These are phyloP conservation scores for Tokudaia muenninki DNA, from an alignment of 2,797 vertebrate genomes.

Conservation along the genomic window DNA sequence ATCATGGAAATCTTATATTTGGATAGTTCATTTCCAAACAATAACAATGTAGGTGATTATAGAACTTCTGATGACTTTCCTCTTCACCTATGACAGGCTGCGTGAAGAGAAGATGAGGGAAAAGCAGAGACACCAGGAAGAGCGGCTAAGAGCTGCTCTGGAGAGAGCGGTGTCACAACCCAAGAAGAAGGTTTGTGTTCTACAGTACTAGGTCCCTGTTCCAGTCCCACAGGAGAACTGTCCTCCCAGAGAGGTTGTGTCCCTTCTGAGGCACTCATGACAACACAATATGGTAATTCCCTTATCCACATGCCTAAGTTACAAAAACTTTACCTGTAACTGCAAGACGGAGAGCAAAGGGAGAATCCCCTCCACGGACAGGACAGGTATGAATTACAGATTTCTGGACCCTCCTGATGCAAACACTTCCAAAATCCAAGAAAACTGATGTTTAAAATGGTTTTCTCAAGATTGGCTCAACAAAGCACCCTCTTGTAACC, in stretches of 20 bases:
- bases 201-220: not conserved
- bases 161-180: slow-evolving; percentile 84
- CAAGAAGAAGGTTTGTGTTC: slow-evolving; percentile 86
- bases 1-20: not conserved
- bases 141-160: slow-evolving; percentile 82
- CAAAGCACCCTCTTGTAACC: not conserved
- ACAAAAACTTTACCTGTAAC: slow-evolving; percentile 45
- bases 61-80: slow-evolving; percentile 24
- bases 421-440: not conserved
- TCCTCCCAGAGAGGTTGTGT: not conserved
- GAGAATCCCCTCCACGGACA: not conserved
- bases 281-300: not conserved
- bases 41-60: not conserved
- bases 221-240: not conserved
- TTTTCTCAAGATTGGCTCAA: slow-evolving; percentile 11
- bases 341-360: not conserved
- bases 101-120: slow-evolving; percentile 85
- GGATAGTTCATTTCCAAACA: not conserved
- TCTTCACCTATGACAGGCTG: slow-evolving; percentile 72
- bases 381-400: not conserved
- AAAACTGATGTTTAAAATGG: not conserved
- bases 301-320: not conserved
- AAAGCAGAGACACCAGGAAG: slow-evolving; percentile 84
- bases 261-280: not conserved
- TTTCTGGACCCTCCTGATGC: not conserved